Percentiles rank a stretch among this genome's conserved stretches.
Evolutionary conservation across 2,797 vertebrate species (phyloP).

Genomic region (Thripadectes ignobilis): DNA sequence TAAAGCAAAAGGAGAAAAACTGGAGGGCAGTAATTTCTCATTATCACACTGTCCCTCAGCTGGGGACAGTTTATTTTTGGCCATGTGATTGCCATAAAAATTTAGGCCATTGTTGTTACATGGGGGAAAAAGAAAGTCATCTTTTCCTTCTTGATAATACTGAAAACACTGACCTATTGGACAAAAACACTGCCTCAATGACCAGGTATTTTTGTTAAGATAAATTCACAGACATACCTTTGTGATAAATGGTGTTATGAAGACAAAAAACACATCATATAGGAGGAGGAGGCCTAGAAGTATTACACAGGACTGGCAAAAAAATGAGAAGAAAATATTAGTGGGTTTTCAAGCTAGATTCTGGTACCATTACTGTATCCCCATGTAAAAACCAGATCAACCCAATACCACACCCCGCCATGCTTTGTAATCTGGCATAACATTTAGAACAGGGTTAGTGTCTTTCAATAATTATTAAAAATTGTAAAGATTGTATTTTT

Average conservation of each 20-base stretch:
- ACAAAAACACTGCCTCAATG: background rate
- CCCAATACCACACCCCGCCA: no score
- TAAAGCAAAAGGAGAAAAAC: background rate
- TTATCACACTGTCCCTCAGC: background rate
- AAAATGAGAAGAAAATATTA: background rate
- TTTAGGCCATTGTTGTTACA: background rate
- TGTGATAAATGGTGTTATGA: constrained; percentile 95
- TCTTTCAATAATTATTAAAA: background rate
- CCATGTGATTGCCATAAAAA: background rate
- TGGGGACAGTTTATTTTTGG: background rate
- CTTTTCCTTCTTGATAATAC: background rate
- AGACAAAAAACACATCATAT: constrained; percentile 98
- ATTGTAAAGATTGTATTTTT: background rate
- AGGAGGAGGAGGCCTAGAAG: constrained; percentile 92
- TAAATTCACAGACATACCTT: constrained; percentile 74
- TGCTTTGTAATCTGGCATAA: background rate
- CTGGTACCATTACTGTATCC: background rate
- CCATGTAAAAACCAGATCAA: background rate
- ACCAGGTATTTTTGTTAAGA: background rate
- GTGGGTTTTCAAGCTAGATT: background rate
- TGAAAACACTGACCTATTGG: background rate
- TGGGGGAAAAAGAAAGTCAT: background rate
- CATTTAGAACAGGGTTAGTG: background rate
- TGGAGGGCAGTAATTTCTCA: background rate
- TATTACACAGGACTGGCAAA: constrained; percentile 90